Base-by-base conservation (phyloP, 2,888 invertebrate genomes). In the Oscheius sp. region DNA sequence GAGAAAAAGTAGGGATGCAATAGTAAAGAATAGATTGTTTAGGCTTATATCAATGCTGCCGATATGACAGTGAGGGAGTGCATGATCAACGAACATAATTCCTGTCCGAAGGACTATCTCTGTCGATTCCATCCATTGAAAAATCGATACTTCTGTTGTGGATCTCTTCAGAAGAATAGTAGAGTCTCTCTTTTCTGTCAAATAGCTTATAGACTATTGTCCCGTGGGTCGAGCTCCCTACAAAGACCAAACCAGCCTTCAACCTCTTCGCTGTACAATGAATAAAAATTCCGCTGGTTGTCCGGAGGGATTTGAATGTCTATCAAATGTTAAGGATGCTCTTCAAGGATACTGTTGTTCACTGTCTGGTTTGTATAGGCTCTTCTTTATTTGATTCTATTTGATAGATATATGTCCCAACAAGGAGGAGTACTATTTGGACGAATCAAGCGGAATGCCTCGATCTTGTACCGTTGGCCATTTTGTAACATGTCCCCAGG, bases 11-110 rank as follows among this genome's bases (percentile, higher is more conserved):
- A n/a, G n/a, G n/a, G n/a, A n/a, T n/a, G n/a, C n/a, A 62, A 66
- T 70, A n/a, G 2, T n/a, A n/a, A n/a, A n/a, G n/a, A n/a, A n/a
- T 47, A 17, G 28, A 68, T n/a, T n/a, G n/a, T n/a, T n/a, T n/a
- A n/a, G 67, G 80, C 84, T 0, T 84, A 81, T 68, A 74, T 83
- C 47, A 82, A 83, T 54, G 77, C 82, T 0, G 65, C 80, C 62
- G 80, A 81, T 50, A 73, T 77, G 65, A 77, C 77, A 4, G 77
- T 79, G 1, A 44, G 77, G 17, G 78, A 80, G 45, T 82, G 82
- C 49, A 28, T 80, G 14, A 77, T 79, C 68, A 82, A 78, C 68
- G 78, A 80, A 54, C 78, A 75, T 28, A 74, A 74, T 50, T 74
- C 77, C 0, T 82, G 82, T 67, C 80, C 80, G 2, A 68, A 69